A percentile compares a stretch with the other conserved stretches of the same genome.
Evolutionary conservation across 2,797 vertebrate genomes (phyloP).

Genomic region (Periophthalmus magnuspinnatus): DNA sequence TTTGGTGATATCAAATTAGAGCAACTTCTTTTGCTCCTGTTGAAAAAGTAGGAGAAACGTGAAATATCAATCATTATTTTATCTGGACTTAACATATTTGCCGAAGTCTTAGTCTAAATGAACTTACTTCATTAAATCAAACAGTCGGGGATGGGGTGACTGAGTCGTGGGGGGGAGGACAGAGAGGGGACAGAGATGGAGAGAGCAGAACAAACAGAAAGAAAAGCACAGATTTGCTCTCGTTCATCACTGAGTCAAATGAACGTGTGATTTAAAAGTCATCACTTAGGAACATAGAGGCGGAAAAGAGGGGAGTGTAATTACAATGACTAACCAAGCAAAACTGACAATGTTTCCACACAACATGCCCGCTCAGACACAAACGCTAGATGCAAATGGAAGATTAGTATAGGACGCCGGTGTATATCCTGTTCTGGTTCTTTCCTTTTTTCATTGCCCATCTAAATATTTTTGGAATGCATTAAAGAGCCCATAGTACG

Average conservation of each 20-base stretch:
- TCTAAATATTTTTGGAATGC: too few species aligned
- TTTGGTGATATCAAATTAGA: neutral
- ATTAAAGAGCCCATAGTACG: too few species aligned
- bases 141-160: conserved; percentile 4
- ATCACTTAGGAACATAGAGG: conserved; percentile 54
- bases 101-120: conserved; percentile 27
- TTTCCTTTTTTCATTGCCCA: too few species aligned
- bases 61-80: conserved; percentile 23
- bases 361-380: neutral
- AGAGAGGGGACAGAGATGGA: conserved; percentile 46
- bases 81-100: conserved; percentile 32
- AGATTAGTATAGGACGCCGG: neutral
- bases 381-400: neutral
- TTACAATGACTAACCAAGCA: conserved; percentile 73
- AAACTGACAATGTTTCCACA: conserved; percentile 42
- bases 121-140: conserved; percentile 45
- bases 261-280: conserved; percentile 71
- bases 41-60: neutral
- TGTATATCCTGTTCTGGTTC: neutral
- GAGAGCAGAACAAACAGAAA: conserved; percentile 63
- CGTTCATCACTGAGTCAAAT: conserved; percentile 58
- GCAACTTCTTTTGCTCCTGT: neutral
- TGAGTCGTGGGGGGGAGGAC: conserved; percentile 27
- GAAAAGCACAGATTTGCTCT: conserved; percentile 55
- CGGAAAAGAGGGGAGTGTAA: conserved; percentile 42